These are phyloP conservation scores for Diarsia dahlii DNA, from an alignment of 2,888 invertebrate genomes.

Conservation along the genomic window DNA sequence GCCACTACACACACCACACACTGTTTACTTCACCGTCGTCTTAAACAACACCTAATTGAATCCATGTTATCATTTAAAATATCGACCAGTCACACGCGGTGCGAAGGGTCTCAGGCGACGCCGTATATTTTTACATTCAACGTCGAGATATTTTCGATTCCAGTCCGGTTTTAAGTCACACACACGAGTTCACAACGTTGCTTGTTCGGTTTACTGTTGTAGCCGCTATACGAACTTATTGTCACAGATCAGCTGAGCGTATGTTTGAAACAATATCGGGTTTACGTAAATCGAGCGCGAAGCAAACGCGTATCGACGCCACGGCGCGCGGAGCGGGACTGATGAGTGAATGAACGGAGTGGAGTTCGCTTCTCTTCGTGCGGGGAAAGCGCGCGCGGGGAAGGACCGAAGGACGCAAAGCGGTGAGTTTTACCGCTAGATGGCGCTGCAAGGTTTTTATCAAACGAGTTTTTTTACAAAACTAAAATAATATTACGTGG, in stretches of 20 bases:
- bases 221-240: conserved; percentile 70
- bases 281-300: conserved; percentile 72
- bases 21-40: conserved; percentile 82
- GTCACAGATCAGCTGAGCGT: conserved; percentile 88
- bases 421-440: conserved; percentile 73
- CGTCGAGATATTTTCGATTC: conserved; percentile 84
- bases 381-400: conserved; percentile 68
- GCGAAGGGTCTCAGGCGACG: conserved; percentile 85
- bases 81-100: conserved; percentile 90
- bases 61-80: conserved; percentile 90
- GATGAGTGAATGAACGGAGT: conserved; percentile 80
- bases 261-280: conserved; percentile 87
- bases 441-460: conserved; percentile 80
- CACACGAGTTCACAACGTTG: conserved; percentile 66
- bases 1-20: conserved; percentile 75
- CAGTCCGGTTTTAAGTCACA: conserved; percentile 72
- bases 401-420: conserved; percentile 55
- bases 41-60: conserved; percentile 87
- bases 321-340: conserved; percentile 83
- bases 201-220: conserved; percentile 54
- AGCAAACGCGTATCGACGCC: conserved; percentile 63
- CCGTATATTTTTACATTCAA: conserved; percentile 89
- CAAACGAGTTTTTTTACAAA: no score
- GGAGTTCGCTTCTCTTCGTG: conserved; percentile 67
- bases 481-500: conserved; percentile 73